Conservation (phyloP, 23 tunicate species). For the Oikopleura albicans region DNA sequence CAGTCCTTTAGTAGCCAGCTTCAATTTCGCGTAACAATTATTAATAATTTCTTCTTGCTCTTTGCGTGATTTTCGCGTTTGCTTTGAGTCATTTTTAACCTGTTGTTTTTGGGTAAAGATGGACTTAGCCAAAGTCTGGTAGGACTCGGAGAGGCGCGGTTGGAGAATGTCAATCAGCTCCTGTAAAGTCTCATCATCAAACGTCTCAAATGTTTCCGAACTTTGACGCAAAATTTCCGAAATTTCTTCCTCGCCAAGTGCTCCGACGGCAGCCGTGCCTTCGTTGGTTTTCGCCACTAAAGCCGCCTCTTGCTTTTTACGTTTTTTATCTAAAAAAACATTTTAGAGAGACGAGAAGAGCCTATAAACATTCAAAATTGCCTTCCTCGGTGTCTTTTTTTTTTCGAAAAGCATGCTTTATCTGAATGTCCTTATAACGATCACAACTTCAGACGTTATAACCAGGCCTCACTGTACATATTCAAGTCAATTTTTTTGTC, state of each 20-base stretch:
- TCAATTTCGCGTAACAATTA: neutral
- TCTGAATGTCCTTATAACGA: too few relatives aligned
- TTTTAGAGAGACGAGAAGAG: neutral
- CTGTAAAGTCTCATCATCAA: neutral
- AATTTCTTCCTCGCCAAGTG: neutral
- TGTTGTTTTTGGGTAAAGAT: conserved; percentile 1
- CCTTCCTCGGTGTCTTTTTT: neutral
- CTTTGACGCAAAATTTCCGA: neutral
- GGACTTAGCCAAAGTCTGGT: neutral
- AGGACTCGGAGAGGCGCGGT: neutral
- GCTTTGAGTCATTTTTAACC: neutral
- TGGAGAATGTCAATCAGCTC: neutral
- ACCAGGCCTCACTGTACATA: too few relatives aligned
- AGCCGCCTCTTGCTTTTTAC: neutral
- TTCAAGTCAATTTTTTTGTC: too few relatives aligned
- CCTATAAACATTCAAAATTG: neutral
- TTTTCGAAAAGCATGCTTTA: too few relatives aligned
- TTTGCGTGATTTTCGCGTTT: neutral
- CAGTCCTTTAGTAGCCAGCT: neutral
- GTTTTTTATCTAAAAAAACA: neutral
- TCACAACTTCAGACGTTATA: too few relatives aligned
- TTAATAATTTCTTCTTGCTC: conserved; percentile 14
- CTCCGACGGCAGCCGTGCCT: neutral
- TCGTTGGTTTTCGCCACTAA: neutral
- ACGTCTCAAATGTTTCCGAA: neutral